A percentile compares a stretch with the other conserved stretches of the same genome.
These are phyloP conservation scores for Epizoanthus fatuus DNA, from an alignment of 92 coral and sea anemone species.

Conservation along the genomic window DNA sequence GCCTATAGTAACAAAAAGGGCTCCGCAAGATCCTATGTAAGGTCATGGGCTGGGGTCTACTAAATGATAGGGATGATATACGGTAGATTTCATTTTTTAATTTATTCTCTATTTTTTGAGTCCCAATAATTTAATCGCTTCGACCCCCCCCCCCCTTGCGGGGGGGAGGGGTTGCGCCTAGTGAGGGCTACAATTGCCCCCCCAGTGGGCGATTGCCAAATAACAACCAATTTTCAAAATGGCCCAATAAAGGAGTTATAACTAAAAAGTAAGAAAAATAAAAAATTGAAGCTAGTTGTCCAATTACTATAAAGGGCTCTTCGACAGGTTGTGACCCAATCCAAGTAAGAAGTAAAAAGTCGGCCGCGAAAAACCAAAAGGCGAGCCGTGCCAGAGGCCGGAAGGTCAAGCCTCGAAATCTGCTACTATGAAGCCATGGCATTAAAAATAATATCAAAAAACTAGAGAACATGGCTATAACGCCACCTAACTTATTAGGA, in stretches of 20 bases:
- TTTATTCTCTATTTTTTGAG: too few species aligned
- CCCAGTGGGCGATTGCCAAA: too few species aligned
- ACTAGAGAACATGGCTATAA: slow-evolving; percentile 63
- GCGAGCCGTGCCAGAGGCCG: slow-evolving; percentile 85
- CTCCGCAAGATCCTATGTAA: slow-evolving; percentile 74
- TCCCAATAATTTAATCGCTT: too few species aligned
- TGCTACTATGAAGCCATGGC: slow-evolving; percentile 52
- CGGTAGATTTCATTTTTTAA: slow-evolving; percentile 63
- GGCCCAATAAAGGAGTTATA: slow-evolving; percentile 71
- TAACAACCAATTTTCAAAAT: slow-evolving; percentile 62
- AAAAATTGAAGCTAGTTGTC: slow-evolving; percentile 76
- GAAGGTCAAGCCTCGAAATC: slow-evolving; percentile 85
- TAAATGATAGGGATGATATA: slow-evolving; percentile 84
- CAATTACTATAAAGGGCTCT: slow-evolving; percentile 81
- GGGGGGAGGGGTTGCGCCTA: too few species aligned
- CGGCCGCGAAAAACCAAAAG: slow-evolving; percentile 86
- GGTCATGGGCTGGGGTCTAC: slow-evolving; percentile 94
- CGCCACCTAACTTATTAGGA: slow-evolving; percentile 72
- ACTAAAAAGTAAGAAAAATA: slow-evolving; percentile 76
- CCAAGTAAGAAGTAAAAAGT: slow-evolving; percentile 86
- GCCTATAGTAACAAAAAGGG: slow-evolving; percentile 81
- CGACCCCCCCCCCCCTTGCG: too few species aligned
- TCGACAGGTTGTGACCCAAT: slow-evolving; percentile 81
- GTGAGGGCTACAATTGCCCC: too few species aligned
- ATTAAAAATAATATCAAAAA: slow-evolving; percentile 64